Evolutionary conservation across 2,888 invertebrate species (phyloP), one percentile per base, ranked within the genome.

Genomic region (Dasysyrphus albostriatus): DNA sequence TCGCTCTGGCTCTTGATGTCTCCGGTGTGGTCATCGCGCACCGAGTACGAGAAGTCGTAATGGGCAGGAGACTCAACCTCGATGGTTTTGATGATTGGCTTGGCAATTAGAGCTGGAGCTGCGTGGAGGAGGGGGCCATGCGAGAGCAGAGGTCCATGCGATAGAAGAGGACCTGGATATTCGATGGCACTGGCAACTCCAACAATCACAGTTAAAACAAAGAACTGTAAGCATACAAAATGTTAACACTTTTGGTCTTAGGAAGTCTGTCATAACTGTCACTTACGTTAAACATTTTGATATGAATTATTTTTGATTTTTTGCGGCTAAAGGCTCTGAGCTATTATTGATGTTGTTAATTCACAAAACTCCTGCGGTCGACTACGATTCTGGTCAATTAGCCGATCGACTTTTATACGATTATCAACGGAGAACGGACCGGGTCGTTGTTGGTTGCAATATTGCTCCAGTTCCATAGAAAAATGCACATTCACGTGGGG

Each of bases 1-100:
- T 94, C 94, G 47, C 93, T 92, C 89, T 94, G 94, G 88, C 91
- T 92, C 90, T 94, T 92, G 73, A 93, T 90, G 89, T 94, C 94
- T 32, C 94, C 94, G 88, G 94, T 94, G 88, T 93, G 93, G 14
- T 93, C 93, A 88, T 94, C 94, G 83, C 91, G 93, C 34, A 94
- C 93, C n/a, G 93, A 91, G 88, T 94, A 94, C 44, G 92, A 91
- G 90, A 93, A 94, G 82, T 93, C 93, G 88, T 94, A 94, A 54
- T 93, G 92, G 16, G 93, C 93, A 24, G 94, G 93, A 3, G 93
- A 92, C 78, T 91, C 91, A 37, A 91, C 89, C 88, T 92, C 92
- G 29, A 92, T 83, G 16, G 90, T 56, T 16, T 83, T 83, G 12
- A 83, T 49, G 32, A 79, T 44, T 65, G 84, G 84, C 51, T 78